A percentile compares a stretch with the other conserved stretches of the same genome.
phyloP scores from a whole-genome alignment of 2,888 invertebrate species.

The Siphlonurus alternatus region DNA sequence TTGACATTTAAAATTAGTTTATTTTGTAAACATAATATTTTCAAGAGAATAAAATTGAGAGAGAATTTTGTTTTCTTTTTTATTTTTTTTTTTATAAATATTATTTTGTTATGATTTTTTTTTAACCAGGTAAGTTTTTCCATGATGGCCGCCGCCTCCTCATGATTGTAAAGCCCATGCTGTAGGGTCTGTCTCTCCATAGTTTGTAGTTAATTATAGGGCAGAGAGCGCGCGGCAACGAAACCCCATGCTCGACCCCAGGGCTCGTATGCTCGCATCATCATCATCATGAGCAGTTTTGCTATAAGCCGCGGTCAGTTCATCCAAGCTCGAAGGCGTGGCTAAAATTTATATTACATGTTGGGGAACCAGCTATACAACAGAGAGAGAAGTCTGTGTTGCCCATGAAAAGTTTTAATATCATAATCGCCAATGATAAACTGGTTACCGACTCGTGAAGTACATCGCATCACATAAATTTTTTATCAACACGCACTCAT shows the following conservation, averaged over 20 bases:
- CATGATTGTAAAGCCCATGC: too few species aligned
- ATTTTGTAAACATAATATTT: not conserved
- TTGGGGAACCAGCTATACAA: not conserved
- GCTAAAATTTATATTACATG: not conserved
- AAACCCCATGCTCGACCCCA: not conserved
- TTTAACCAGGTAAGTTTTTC: not conserved
- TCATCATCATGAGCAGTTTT: not conserved
- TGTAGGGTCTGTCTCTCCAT: too few species aligned
- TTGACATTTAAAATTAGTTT: not conserved
- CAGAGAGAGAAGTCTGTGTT: not conserved
- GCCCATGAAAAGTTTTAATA: constrained; percentile 1
- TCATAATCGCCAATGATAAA: constrained; percentile 4
- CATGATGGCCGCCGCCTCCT: not conserved
- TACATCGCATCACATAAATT: constrained; percentile 2
- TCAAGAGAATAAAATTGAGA: not conserved
- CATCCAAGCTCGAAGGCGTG: not conserved
- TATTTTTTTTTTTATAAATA: not conserved
- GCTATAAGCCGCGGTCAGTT: too few species aligned
- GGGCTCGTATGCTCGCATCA: not conserved
- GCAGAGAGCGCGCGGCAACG: not conserved
- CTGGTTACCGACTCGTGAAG: not conserved
- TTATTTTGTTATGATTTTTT: too few species aligned
- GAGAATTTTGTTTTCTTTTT: not conserved
- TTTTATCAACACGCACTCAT: too few species aligned
- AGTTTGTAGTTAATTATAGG: not conserved